Evolutionary conservation across 2,113 vertebrate genomes (phyloP), one percentile per base, ranked within the genome.

Genomic region (Leuciscus idus): DNA sequence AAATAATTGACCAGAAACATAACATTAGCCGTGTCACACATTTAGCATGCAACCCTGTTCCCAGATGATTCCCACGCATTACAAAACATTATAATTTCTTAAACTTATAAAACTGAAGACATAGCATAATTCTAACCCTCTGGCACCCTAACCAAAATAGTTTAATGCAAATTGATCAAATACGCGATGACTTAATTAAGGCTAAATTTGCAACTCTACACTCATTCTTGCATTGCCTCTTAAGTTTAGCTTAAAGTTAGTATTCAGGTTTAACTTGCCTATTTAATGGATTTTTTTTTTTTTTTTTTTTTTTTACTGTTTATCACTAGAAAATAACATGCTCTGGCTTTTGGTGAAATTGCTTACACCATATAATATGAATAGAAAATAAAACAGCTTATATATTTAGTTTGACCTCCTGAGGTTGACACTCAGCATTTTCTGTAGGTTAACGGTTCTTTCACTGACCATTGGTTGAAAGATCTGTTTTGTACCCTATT

Each of bases 331-430:
- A 12, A 39, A 43, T 43, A 2, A 43, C 36, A n/a, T 43, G 39
- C 36, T 19, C 66, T 72, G 68, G 6, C 7, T 43, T 72, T 23
- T 43, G 33, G 66, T 72, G 6, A 72, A 72, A 72, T n/a, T 72
- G 36, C 68, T 43, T n/a, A 72, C 10, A 10, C 21, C 4, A 39
- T 72, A 57, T 2, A 57, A 57, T 9, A 43, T 11, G 33, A 39
- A 72, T n/a, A 72, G 36, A 72, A 43, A 72, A 12, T 72, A 72
- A 72, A 72, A 23, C 21, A 6, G 68, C 68, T 72, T 72, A 39
- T 72, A 72, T 72, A 72, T 72, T 39, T 72, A 72, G 68, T 23
- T 39, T 72, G 33, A 72, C 33, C 68, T 72, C 68, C 68, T 23
- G 68, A 72, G 33, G 33, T 23, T 72, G 33, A 2, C 10, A 21